Percentiles rank a stretch among this genome's conserved stretches.
Evolutionary conservation across 2,888 invertebrate genomes (phyloP).

Genomic region (Hetaerina titia): DNA sequence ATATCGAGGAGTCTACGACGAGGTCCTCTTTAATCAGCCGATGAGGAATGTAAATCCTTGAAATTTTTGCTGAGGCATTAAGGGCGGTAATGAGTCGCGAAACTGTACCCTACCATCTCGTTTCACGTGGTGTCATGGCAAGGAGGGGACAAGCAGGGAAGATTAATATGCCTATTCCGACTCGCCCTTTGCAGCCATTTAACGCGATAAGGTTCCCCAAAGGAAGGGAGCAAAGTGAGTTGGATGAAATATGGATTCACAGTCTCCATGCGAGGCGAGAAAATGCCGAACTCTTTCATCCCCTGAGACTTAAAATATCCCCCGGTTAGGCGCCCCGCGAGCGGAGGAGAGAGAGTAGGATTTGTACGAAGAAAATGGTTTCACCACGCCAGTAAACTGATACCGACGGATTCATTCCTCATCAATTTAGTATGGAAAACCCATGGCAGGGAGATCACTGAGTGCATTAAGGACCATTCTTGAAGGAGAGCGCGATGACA

Average conservation of each 20-base stretch:
- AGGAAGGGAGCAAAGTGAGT: neutral
- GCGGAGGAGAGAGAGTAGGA: neutral
- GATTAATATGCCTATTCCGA: neutral
- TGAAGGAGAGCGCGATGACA: neutral
- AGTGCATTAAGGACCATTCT: neutral
- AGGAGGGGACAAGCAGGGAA: neutral
- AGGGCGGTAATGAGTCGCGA: neutral
- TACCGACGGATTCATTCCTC: neutral
- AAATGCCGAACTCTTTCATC: neutral
- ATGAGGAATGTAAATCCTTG: neutral
- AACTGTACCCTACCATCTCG: neutral
- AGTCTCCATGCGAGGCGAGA: neutral
- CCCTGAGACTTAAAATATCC: constrained; percentile 16
- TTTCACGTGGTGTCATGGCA: neutral
- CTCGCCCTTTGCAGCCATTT: neutral
- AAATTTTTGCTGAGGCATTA: neutral
- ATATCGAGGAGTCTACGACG: neutral
- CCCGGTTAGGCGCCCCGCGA: constrained; percentile 5
- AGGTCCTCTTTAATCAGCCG: neutral
- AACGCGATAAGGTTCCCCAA: neutral
- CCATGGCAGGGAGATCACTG: neutral
- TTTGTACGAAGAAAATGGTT: neutral
- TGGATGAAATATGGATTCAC: neutral
- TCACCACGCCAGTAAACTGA: neutral
- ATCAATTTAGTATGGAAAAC: neutral